Percentiles rank a stretch among this genome's conserved stretches.
phyloP scores from a whole-genome alignment of 2,797 vertebrate species.

The Pantherophis vulpinus region DNA sequence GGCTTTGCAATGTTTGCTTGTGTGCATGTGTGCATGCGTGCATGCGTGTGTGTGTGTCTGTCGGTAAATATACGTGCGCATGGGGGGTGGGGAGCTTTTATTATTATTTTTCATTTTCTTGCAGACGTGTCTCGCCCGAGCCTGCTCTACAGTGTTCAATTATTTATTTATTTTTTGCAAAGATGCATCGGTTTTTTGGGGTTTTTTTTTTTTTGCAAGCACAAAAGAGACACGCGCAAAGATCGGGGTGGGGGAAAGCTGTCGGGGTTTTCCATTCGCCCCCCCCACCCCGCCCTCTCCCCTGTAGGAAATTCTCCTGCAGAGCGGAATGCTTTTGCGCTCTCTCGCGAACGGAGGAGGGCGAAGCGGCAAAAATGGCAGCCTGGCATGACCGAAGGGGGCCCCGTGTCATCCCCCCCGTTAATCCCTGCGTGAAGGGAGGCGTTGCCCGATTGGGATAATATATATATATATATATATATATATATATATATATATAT shows the following conservation, averaged over 20 bases:
- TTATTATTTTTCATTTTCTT: neutral
- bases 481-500: too few relatives aligned
- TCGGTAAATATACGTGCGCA: neutral
- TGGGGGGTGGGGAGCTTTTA: neutral
- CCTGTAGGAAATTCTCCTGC: neutral
- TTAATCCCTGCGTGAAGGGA: neutral
- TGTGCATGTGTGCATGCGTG: neutral
- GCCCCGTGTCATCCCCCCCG: neutral
- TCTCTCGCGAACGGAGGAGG: neutral
- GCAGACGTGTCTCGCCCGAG: conserved; percentile 13
- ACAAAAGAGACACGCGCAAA: neutral
- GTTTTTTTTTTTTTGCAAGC: neutral
- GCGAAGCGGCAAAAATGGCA: conserved; percentile 28
- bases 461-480: too few relatives aligned
- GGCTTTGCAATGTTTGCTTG: neutral
- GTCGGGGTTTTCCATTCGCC: neutral
- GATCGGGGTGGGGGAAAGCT: neutral
- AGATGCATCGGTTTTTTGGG: neutral
- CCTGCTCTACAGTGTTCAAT: neutral
- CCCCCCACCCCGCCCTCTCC: neutral
- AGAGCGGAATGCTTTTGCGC: neutral
- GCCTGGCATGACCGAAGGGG: conserved; percentile 32
- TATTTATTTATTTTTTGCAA: neutral
- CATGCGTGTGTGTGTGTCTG: neutral
- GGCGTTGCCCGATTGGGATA: neutral